Evolutionary conservation across 2,888 invertebrate species (phyloP).

Genomic region (Calephelis perditalis): DNA sequence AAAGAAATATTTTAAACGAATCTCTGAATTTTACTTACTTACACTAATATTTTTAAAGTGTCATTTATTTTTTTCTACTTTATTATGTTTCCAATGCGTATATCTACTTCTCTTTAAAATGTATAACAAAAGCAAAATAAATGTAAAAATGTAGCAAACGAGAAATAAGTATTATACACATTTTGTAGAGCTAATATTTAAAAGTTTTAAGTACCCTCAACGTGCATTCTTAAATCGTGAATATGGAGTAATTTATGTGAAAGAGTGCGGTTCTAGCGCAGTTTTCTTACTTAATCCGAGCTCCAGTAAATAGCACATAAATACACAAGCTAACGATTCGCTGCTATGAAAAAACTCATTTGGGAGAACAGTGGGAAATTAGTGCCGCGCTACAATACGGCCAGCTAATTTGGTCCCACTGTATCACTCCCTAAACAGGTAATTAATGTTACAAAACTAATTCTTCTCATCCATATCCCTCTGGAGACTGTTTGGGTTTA

Average conservation of each 20-base stretch:
- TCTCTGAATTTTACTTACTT: too few species aligned
- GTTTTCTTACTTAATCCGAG: slow-evolving; percentile 25
- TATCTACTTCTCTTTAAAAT: too few species aligned
- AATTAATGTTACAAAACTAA: slow-evolving; percentile 29
- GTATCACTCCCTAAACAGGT: slow-evolving; percentile 32
- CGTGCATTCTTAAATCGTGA: too few species aligned
- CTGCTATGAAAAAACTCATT: slow-evolving; percentile 25
- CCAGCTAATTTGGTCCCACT: slow-evolving; percentile 27
- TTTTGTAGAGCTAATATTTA: not conserved
- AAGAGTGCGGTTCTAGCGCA: slow-evolving; percentile 27
- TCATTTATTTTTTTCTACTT: too few species aligned
- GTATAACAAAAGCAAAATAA: too few species aligned
- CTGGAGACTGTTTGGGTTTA: slow-evolving; percentile 23
- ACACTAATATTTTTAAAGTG: too few species aligned
- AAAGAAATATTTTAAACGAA: too few species aligned
- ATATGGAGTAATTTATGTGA: slow-evolving; percentile 17
- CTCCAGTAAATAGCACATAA: slow-evolving; percentile 30
- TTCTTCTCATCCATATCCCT: slow-evolving; percentile 26
- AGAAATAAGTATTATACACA: too few species aligned
- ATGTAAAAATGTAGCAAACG: too few species aligned
- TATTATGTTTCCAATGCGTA: too few species aligned
- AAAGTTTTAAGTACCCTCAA: not conserved
- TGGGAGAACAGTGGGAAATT: slow-evolving; percentile 23
- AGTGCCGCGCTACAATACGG: slow-evolving; percentile 21
- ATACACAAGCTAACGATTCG: slow-evolving; percentile 24